phyloP scores from a whole-genome alignment of 2,888 invertebrate genomes.

The Epinotia nisella region DNA sequence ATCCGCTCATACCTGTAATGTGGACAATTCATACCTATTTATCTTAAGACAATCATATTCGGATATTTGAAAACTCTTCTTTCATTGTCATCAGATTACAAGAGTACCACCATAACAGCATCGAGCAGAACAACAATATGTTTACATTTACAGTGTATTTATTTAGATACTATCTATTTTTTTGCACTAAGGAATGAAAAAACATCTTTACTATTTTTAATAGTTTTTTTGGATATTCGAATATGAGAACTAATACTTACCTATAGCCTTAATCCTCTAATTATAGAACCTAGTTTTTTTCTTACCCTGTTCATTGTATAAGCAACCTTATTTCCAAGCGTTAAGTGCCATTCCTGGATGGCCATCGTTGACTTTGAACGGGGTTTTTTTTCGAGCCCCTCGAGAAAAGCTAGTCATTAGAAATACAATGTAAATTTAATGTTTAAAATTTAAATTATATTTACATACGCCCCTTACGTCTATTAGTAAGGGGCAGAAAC shows the following conservation, averaged over 20 bases:
- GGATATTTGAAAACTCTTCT: conserved; percentile 18
- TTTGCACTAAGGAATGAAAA: neutral
- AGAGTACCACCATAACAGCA: neutral
- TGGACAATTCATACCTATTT: conserved; percentile 57
- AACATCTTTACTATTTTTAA: neutral
- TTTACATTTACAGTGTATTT: neutral
- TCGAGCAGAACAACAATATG: neutral
- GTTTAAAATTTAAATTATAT: conserved; percentile 72
- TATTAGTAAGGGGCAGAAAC: conserved; percentile 77
- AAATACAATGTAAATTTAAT: conserved; percentile 80
- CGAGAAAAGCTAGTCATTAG: conserved; percentile 84
- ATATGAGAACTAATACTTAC: conserved; percentile 32
- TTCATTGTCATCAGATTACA: neutral
- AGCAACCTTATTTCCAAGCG: conserved; percentile 18
- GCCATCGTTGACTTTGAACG: conserved; percentile 19
- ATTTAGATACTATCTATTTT: too few relatives aligned
- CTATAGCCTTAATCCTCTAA: conserved; percentile 41
- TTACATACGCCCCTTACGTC: conserved; percentile 76
- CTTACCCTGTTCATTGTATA: conserved; percentile 31
- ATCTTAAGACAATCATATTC: conserved; percentile 48
- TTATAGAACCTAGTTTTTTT: conserved; percentile 41
- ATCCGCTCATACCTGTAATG: conserved; percentile 73
- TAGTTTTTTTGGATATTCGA: conserved; percentile 7
- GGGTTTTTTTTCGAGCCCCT: conserved; percentile 65
- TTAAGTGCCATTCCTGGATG: conserved; percentile 32